Evolutionary conservation across 2,888 invertebrate genomes (phyloP), one percentile per base, ranked within the genome.

Genomic region (Camponotus fellah): DNA sequence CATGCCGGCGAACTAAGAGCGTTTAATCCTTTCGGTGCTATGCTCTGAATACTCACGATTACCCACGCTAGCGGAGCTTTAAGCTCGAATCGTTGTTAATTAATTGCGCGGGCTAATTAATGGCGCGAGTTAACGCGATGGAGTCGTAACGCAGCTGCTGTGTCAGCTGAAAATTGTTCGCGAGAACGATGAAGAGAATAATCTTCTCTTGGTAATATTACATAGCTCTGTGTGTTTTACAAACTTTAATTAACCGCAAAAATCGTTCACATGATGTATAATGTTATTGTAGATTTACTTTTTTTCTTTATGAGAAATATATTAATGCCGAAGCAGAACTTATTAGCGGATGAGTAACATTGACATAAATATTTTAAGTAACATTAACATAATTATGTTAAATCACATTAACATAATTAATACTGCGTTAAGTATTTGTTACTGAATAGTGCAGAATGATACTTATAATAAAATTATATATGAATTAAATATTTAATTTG

Each of bases 1-100:
- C 89, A 79, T 79, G 79, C 79, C 72, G 87, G 83, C 79, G 83
- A 64, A 69, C 65, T 66, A 62, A 46, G 62, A 34, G 60, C 53
- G 21, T 81, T 82, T 83, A 88, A 84, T 83, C 84, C 84, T 86
- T 88, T 83, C 83, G 68, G 64, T 84, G 81, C 83, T 87, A 85
- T 79, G 76, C 75, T 49, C 65, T 37, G 65, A 76, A 26, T 76
- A 60, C 60, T 37, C 79, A 60, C 79, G 79, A 60, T 79, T 79
- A 72, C 21, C 58, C 72, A 17, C 46, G 79, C 58, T 26, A 26
- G 77, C 40, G 71, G 49, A 49, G 72, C 72, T 46, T 46, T 72
- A 46, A 60, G 79, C 37, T 43, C 79, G 60, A 79, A 72, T 79
- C 74, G 74, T 74, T 72, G 60, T 72, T 79, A 79, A 79, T 79